Evolutionary conservation across 2,113 vertebrate genomes (phyloP).

Genomic region (Larimichthys crocea): DNA sequence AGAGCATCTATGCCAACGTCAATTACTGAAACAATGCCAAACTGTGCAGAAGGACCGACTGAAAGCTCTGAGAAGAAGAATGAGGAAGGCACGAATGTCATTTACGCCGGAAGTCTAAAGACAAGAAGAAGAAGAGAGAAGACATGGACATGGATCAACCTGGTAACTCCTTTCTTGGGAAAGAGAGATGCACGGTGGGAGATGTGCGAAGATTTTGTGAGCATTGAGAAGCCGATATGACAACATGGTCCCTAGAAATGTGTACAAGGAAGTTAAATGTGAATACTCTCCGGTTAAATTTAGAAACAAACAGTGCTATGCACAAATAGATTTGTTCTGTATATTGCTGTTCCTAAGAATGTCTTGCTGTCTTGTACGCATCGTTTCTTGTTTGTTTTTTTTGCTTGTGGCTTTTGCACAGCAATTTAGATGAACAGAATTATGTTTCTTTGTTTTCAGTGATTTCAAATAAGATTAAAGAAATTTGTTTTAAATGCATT

Average conservation of each 20-base stretch:
- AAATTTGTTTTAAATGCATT: neutral
- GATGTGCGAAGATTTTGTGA: fast-evolving
- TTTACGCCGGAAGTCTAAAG: slow-evolving; percentile 12
- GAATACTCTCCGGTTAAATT: slow-evolving; percentile 34
- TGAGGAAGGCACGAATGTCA: neutral
- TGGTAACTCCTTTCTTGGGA: neutral
- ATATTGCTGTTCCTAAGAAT: neutral
- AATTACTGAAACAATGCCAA: neutral
- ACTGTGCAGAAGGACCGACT: fast-evolving
- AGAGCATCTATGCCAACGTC: slow-evolving; percentile 4
- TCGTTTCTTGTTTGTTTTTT: neutral
- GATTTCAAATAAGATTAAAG: too few species aligned
- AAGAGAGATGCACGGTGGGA: slow-evolving; percentile 15
- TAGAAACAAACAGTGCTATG: neutral
- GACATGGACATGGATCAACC: neutral
- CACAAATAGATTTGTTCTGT: neutral
- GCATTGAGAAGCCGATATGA: neutral
- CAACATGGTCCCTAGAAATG: neutral
- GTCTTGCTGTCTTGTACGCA: neutral
- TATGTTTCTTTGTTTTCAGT: neutral
- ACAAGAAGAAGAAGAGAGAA: neutral
- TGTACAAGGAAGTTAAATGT: slow-evolving; percentile 9
- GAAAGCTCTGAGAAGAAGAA: neutral
- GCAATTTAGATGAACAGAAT: too few species aligned
- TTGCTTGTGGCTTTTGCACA: neutral